Base-by-base conservation (phyloP, 2,797 vertebrate genomes). In the Danio aesculapii region DNA sequence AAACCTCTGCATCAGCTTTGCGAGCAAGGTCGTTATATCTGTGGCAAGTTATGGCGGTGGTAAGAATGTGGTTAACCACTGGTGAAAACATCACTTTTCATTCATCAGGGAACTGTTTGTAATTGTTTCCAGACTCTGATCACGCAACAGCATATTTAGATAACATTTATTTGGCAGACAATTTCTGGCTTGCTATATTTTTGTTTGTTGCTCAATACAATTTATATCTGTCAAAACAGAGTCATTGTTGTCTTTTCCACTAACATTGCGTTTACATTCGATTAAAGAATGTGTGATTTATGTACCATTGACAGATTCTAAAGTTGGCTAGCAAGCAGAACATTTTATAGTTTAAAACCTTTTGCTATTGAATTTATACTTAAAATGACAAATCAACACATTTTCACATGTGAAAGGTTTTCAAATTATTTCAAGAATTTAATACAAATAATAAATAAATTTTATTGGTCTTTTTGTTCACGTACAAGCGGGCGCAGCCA, bases 1-100 rank as follows among this genome's bases (percentile, higher is more conserved):
- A 64, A 67, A 46, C 9, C 52, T 75, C 62, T 66, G 71, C 66
- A 75, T 80, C 61, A 59, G 64, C 47, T 62, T 62, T 76, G 49
- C 13, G 8, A 52, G 53, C 47, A 61, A 53, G 39, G 57, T 62
- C 57, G 3, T 74, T 74, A 70, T 53, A 74, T 62, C 44, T 50
- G 72, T 17, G 72, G 44, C 72, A n/a, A 59, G 72, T 74, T 74
- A 74, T 61, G 14, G 72, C 8, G 14, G 43, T 59, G 43, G 19
- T 61, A 74, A 61, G 14, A 61, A 21, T 49, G 57, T 73, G 72
- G 72, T 74, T 74, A 47, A 74, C 70, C 55, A 16, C 57, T n/a
- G 19, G 19, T 47, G 57, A n/a, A 74, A 74, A 74, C 52, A 74
- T 74, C 44, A 74, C 43, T n/a, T 47, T 61, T 61, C 44, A 49